phyloP scores from a whole-genome alignment of 92 coral and sea anemone genomes.

The Zoanthus gigantus region DNA sequence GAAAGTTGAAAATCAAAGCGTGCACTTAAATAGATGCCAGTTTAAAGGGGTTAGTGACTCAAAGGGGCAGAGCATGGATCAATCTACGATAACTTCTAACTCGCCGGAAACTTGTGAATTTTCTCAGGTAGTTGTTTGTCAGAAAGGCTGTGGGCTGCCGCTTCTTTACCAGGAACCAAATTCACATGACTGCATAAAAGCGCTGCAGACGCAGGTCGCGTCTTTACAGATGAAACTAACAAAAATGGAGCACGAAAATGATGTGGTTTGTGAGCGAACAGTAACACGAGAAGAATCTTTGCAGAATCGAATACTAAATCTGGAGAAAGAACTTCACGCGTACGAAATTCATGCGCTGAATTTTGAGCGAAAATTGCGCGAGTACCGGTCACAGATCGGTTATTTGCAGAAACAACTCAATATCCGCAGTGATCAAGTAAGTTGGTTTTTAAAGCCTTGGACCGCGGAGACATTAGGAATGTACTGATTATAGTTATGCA shows the following conservation, averaged over 20 bases:
- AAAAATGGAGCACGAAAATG: constrained; percentile 93
- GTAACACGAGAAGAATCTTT: constrained; percentile 89
- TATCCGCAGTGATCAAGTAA: constrained; percentile 88
- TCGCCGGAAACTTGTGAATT: constrained; percentile 87
- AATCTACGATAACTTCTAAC: constrained; percentile 56
- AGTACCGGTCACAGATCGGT: constrained; percentile 94
- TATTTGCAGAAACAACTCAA: constrained; percentile 84
- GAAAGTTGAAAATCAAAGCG: constrained; percentile 77
- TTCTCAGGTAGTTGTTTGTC: constrained; percentile 92
- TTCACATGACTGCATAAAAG: constrained; percentile 93
- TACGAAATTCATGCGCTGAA: constrained; percentile 96
- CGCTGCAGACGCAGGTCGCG: constrained; percentile 91
- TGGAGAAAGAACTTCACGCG: constrained; percentile 93
- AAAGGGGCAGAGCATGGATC: constrained; percentile 85
- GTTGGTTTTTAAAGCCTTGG: constrained; percentile 58
- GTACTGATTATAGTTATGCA: constrained; percentile 51
- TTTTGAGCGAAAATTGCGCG: constrained; percentile 91
- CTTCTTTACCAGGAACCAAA: constrained; percentile 77
- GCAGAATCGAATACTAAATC: constrained; percentile 93
- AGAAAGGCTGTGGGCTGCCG: constrained; percentile 97
- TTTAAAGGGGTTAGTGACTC: constrained; percentile 74
- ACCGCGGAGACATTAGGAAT: constrained; percentile 54
- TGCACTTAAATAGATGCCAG: constrained; percentile 91
- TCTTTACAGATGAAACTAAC: constrained; percentile 95
- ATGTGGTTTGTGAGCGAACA: constrained; percentile 83